Evolutionary conservation across 2,888 invertebrate genomes (phyloP).

Genomic region (Dichetophora obliterata): DNA sequence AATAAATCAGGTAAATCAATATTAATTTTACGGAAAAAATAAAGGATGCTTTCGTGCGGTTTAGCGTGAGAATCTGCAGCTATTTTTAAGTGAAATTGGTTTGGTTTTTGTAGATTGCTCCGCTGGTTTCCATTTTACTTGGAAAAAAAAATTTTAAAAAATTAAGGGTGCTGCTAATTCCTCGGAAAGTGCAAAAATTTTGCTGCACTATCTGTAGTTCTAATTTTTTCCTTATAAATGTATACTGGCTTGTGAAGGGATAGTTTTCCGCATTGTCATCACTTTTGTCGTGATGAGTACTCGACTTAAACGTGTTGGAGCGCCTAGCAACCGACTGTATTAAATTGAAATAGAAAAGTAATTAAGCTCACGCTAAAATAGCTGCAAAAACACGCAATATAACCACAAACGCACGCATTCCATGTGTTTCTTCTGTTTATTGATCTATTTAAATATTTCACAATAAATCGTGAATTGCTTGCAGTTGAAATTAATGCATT

Average conservation of each 20-base stretch:
- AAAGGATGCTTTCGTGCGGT: neutral
- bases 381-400: neutral
- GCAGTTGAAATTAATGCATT: conserved; percentile 14
- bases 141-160: neutral
- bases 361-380: neutral
- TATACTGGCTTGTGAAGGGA: too few species aligned
- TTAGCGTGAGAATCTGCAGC: neutral
- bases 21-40: neutral
- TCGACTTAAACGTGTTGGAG: neutral
- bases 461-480: neutral
- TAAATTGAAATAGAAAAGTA: neutral
- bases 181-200: neutral
- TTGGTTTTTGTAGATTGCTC: neutral
- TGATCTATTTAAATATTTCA: neutral
- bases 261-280: too few species aligned
- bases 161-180: neutral
- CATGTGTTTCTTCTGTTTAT: neutral
- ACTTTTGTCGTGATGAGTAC: neutral
- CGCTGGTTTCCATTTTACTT: neutral
- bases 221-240: too few species aligned
- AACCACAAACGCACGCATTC: neutral
- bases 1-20: conserved; percentile 33
- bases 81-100: neutral
- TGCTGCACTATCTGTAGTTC: too few species aligned
- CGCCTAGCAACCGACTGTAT: neutral